Evolutionary conservation across 2,888 invertebrate genomes (phyloP).

Genomic region (Calephelis perditalis): DNA sequence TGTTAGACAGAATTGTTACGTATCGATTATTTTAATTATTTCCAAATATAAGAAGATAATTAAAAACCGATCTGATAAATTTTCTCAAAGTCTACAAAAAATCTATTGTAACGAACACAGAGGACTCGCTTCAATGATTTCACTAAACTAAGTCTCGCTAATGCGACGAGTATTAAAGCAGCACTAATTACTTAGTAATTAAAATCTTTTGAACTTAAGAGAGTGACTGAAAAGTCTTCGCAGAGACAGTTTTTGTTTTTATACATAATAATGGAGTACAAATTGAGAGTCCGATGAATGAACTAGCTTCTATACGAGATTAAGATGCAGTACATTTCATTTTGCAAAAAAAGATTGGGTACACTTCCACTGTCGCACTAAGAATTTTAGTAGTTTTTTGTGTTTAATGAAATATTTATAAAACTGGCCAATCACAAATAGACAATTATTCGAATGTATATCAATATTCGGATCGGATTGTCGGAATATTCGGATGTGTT

Average conservation of each 20-base stretch:
- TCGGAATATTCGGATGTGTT: too few relatives aligned
- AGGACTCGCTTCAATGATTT: constrained; percentile 25
- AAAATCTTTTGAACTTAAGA: constrained; percentile 35
- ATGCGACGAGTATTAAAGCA: constrained; percentile 32
- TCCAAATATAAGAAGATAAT: too few relatives aligned
- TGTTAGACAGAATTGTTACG: too few relatives aligned
- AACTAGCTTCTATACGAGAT: neutral
- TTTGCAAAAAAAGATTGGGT: too few relatives aligned
- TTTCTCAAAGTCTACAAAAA: neutral
- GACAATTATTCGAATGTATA: too few relatives aligned
- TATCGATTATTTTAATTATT: too few relatives aligned
- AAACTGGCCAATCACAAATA: too few relatives aligned
- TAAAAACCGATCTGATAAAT: too few relatives aligned
- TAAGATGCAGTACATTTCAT: neutral
- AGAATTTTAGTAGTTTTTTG: too few relatives aligned
- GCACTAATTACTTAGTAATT: constrained; percentile 35
- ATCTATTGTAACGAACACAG: constrained; percentile 10
- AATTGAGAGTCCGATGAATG: neutral
- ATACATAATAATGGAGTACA: constrained; percentile 3
- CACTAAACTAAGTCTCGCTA: constrained; percentile 29
- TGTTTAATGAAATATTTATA: too few relatives aligned
- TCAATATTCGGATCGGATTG: too few relatives aligned
- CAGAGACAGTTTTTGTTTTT: constrained; percentile 16
- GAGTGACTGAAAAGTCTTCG: constrained; percentile 33
- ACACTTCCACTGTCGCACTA: too few relatives aligned